Evolutionary conservation across 2,113 vertebrate species (phyloP).

Genomic region (Cairina moschata): DNA sequence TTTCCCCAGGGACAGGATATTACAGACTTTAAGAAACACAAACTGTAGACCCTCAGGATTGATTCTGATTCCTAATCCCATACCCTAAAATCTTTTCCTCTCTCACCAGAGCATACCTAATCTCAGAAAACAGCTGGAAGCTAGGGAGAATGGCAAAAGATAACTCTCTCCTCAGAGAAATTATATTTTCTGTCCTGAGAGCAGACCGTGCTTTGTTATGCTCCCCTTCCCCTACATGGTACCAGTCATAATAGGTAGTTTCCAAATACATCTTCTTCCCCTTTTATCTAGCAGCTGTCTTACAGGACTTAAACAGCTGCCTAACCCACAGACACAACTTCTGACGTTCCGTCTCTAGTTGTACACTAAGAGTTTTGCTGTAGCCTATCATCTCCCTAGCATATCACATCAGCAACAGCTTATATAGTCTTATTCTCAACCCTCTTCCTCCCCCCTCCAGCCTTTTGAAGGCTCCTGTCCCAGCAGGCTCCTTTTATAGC

Average conservation of each 20-base stretch:
- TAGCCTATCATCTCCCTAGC: background rate
- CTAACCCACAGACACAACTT: background rate
- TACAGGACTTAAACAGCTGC: background rate
- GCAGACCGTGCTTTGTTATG: background rate
- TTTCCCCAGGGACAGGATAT: background rate
- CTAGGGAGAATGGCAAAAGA: background rate
- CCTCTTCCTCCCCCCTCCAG: too few relatives aligned
- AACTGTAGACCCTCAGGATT: background rate
- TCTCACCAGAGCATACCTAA: background rate
- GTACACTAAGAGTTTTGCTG: background rate
- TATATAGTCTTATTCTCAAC: background rate
- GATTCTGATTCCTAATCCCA: background rate
- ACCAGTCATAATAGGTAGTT: background rate
- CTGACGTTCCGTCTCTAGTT: background rate
- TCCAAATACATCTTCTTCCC: background rate
- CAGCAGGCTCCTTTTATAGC: background rate
- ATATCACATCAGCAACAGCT: background rate
- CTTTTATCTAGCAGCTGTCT: slow-evolving; percentile 8
- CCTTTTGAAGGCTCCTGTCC: background rate
- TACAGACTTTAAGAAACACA: background rate
- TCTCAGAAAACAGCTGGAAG: background rate
- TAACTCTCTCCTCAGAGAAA: background rate
- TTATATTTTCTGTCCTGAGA: background rate
- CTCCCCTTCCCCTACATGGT: background rate
- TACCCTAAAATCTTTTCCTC: background rate